phyloP scores from a whole-genome alignment of 2,113 vertebrate genomes.

The Oriolus oriolus region DNA sequence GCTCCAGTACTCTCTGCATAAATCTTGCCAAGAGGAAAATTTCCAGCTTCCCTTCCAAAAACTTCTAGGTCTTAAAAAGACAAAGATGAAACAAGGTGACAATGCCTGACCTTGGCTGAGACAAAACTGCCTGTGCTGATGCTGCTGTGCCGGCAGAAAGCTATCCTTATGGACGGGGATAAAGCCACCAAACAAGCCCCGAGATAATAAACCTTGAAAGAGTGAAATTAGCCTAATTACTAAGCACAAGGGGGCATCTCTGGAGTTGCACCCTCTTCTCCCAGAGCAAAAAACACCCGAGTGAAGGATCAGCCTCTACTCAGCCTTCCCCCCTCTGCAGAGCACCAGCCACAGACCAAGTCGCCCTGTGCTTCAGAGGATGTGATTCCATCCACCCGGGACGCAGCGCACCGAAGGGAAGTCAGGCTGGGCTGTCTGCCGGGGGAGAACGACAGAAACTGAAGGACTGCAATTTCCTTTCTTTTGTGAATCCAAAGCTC shows the following conservation, averaged over 20 bases:
- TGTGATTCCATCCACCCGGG: not conserved
- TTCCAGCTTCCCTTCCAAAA: not conserved
- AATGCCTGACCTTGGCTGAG: not conserved
- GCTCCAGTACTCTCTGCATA: not conserved
- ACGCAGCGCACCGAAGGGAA: not conserved
- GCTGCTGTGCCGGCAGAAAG: not conserved
- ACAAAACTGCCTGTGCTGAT: not conserved
- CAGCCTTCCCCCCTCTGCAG: not conserved
- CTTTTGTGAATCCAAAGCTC: not conserved
- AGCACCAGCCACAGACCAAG: not conserved
- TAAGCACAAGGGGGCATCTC: not conserved
- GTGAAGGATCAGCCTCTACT: not conserved
- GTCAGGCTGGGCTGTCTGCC: not conserved
- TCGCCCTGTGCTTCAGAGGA: not conserved
- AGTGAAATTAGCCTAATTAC: not conserved
- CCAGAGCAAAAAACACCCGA: rapidly evolving
- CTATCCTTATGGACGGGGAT: too few species aligned
- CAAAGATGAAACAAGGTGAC: not conserved
- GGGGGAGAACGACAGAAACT: not conserved
- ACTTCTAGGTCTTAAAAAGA: not conserved
- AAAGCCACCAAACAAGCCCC: not conserved
- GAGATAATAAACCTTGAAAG: not conserved
- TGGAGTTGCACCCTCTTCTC: not conserved
- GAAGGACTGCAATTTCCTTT: not conserved
- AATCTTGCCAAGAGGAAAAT: not conserved